These are phyloP conservation scores for Eulemur macaco DNA, from an alignment of 2,113 vertebrate species.

Conservation along the genomic window DNA sequence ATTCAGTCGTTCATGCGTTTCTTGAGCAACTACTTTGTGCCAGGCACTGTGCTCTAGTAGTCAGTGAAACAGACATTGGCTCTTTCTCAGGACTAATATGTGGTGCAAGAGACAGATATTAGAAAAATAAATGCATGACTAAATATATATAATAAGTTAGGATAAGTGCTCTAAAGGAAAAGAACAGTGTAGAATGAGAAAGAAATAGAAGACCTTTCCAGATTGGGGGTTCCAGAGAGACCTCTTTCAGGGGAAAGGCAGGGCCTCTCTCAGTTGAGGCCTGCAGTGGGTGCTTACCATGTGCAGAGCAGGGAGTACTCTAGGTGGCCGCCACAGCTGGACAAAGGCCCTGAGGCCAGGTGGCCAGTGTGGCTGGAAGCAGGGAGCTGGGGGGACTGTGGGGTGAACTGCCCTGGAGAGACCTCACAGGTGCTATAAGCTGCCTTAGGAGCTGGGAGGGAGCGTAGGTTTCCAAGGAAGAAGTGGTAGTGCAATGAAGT, in stretches of 20 bases:
- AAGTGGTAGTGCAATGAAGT: neutral
- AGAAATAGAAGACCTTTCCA: neutral
- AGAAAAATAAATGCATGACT: neutral
- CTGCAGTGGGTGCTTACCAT: neutral
- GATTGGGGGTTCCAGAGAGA: neutral
- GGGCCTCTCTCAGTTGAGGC: neutral
- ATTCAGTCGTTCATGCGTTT: neutral
- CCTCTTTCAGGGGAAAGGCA: neutral
- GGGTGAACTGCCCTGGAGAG: accelerated
- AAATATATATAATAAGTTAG: neutral
- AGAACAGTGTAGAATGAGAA: neutral
- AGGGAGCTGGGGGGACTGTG: no score
- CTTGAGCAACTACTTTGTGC: neutral
- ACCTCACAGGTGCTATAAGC: accelerated
- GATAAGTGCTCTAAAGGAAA: neutral
- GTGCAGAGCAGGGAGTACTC: neutral
- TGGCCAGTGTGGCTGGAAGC: neutral
- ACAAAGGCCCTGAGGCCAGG: neutral
- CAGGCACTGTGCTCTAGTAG: neutral
- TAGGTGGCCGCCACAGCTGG: neutral
- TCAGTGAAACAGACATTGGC: neutral
- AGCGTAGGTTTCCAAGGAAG: neutral
- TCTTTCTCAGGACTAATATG: neutral
- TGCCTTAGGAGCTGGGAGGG: neutral
- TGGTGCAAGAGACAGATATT: neutral